Conservation (phyloP, 2,797 vertebrate genomes). For the Tapera naevia region DNA sequence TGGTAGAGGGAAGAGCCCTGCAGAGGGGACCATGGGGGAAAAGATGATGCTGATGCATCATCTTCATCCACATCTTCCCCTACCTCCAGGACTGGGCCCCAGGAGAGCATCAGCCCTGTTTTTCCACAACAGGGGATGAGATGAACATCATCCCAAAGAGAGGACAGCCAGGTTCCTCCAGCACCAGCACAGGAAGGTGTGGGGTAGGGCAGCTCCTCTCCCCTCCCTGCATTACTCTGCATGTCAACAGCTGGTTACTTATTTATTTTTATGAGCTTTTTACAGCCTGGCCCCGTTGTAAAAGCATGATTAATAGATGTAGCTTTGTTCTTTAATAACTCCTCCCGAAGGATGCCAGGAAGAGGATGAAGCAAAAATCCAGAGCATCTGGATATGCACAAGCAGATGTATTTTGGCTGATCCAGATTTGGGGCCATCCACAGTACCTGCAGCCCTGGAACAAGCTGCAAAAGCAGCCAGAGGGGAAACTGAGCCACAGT, state of each 20-base stretch:
- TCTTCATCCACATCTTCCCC: neutral
- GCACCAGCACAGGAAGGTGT: fast-evolving
- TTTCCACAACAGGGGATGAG: neutral
- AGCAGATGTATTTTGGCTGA: neutral
- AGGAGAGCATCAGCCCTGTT: neutral
- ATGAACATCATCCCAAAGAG: neutral
- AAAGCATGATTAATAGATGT: neutral
- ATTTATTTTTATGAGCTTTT: neutral
- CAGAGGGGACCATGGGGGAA: fast-evolving
- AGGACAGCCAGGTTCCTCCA: neutral
- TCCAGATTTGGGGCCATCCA: fast-evolving
- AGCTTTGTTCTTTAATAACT: neutral
- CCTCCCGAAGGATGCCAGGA: neutral
- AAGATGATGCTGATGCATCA: neutral
- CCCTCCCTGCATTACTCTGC: neutral
- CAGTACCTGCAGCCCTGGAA: neutral
- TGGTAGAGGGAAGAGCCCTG: neutral
- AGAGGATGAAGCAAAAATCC: neutral
- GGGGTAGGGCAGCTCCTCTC: neutral
- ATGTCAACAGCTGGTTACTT: neutral
- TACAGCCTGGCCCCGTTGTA: neutral
- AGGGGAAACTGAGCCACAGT: neutral
- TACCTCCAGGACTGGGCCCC: too few species aligned
- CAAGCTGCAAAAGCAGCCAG: neutral
- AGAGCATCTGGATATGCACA: neutral